Conservation (phyloP, 2,113 vertebrate genomes). For the Lophotis ruficrista region DNA sequence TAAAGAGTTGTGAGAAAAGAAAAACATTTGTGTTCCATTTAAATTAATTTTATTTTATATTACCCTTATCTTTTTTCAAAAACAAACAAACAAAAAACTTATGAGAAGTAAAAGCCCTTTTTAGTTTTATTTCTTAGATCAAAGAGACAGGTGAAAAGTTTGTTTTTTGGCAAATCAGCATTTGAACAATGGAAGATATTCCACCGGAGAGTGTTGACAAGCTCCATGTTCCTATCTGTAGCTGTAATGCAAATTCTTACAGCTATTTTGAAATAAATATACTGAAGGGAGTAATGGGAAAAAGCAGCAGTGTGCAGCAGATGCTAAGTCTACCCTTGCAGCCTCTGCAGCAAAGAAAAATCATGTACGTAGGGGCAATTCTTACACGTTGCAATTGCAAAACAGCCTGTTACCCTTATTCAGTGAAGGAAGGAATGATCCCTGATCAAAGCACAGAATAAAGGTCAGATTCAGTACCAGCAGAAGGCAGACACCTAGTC, state of each 20-base stretch:
- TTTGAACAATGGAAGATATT: background rate
- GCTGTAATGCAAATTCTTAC: background rate
- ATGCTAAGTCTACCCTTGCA: background rate
- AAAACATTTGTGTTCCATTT: background rate
- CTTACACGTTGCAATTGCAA: background rate
- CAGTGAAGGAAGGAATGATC: background rate
- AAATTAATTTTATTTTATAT: background rate
- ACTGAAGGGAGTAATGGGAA: background rate
- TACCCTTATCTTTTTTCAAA: background rate
- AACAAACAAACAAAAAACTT: background rate
- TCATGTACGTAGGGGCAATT: background rate
- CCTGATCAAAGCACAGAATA: background rate
- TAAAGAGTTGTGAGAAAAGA: fast-evolving
- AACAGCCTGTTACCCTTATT: background rate
- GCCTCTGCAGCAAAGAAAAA: background rate
- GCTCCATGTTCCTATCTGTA: background rate
- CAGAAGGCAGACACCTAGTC: background rate
- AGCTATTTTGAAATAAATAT: background rate
- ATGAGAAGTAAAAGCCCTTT: background rate
- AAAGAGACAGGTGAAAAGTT: background rate
- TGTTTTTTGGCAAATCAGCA: background rate
- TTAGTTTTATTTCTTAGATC: background rate
- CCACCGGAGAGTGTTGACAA: background rate
- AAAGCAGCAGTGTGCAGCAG: background rate
- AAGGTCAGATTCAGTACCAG: background rate